These are phyloP conservation scores for Apamea crenata DNA, from an alignment of 2,888 invertebrate genomes.

Conservation along the genomic window DNA sequence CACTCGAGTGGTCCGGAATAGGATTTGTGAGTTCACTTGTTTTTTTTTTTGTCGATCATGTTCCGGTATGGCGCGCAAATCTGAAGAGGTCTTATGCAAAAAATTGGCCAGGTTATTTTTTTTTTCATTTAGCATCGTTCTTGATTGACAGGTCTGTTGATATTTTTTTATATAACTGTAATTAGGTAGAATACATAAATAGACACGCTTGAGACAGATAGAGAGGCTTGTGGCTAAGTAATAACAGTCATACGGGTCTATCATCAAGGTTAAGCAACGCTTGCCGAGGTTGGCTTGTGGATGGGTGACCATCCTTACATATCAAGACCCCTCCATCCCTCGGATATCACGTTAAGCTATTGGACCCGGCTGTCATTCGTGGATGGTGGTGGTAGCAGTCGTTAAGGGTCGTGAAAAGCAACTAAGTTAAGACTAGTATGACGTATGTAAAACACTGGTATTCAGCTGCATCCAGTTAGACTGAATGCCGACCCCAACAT, in stretches of 20 bases:
- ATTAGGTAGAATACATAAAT: background rate
- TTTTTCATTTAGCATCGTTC: background rate
- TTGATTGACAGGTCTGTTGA: background rate
- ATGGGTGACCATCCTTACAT: background rate
- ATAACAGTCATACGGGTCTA: background rate
- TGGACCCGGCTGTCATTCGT: background rate
- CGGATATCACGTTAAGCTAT: background rate
- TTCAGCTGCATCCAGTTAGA: too few species aligned
- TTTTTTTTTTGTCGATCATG: constrained; percentile 26
- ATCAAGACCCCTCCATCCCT: background rate
- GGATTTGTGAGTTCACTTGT: constrained; percentile 44
- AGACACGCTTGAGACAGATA: background rate
- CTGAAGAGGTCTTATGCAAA: constrained; percentile 24
- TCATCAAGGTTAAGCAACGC: background rate
- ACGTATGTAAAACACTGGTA: too few species aligned
- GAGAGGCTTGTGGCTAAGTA: background rate
- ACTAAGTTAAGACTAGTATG: too few species aligned
- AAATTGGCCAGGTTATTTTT: background rate
- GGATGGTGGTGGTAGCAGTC: background rate
- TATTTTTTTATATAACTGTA: background rate
- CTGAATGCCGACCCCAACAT: too few species aligned
- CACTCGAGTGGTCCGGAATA: constrained; percentile 65
- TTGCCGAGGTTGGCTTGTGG: background rate
- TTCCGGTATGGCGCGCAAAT: constrained; percentile 42
- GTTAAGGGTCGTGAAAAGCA: background rate